Conservation (phyloP, 2,797 vertebrate species). For the Heteromormyrus szaboi region DNA sequence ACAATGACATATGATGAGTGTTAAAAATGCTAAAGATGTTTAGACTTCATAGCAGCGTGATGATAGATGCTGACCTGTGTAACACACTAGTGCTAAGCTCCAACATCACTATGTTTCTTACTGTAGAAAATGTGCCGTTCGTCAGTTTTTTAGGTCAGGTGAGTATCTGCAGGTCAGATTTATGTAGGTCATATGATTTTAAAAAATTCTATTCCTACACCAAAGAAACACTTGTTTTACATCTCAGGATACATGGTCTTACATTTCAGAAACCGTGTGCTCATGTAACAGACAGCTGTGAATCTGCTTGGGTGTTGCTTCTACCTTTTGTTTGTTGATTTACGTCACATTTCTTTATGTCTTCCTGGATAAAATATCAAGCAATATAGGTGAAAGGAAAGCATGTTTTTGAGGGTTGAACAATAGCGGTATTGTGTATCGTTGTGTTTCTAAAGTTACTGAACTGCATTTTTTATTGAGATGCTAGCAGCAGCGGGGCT, state of each 20-base stretch:
- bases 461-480: background rate
- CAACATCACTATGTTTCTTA: background rate
- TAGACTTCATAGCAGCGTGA: background rate
- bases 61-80: background rate
- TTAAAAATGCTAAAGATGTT: background rate
- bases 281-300: slow-evolving; percentile 11
- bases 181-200: background rate
- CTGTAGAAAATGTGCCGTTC: background rate
- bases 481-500: background rate
- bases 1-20: background rate
- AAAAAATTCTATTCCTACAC: background rate
- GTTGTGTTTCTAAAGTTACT: slow-evolving; percentile 8
- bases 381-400: slow-evolving; percentile 14
- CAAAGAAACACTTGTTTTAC: slow-evolving; percentile 4
- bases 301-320: background rate
- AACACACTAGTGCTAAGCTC: background rate
- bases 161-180: background rate
- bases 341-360: slow-evolving; percentile 6
- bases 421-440: slow-evolving; percentile 1
- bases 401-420: slow-evolving; percentile 3
- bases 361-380: slow-evolving; percentile 10
- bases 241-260: background rate
- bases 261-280: background rate
- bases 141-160: background rate
- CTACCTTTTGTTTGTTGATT: slow-evolving; percentile 11